Percentiles rank a stretch among this genome's conserved stretches.
phyloP scores from a whole-genome alignment of 1,140 invertebrate species.

The Heliconius himera region DNA sequence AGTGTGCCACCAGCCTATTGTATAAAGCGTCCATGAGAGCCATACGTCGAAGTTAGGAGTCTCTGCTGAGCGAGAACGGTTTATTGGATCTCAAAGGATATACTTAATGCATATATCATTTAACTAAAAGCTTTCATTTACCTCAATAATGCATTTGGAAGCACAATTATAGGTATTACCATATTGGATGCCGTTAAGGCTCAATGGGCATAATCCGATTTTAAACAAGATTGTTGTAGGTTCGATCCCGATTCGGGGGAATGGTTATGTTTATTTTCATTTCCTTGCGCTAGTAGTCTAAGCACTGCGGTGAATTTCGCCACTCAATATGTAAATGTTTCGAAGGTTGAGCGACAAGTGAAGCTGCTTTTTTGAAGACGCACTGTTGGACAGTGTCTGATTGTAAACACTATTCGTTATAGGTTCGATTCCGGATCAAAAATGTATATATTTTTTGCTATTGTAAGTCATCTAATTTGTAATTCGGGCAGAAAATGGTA shows the following conservation, averaged over 20 bases:
- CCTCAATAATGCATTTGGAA: constrained; percentile 8
- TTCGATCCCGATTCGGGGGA: not conserved
- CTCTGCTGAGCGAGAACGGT: not conserved
- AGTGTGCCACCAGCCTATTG: not conserved
- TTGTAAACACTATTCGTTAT: too few species aligned
- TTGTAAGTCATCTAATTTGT: too few species aligned
- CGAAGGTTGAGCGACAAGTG: too few species aligned
- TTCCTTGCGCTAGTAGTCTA: not conserved
- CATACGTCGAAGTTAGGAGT: constrained; percentile 16
- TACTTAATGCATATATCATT: constrained; percentile 14
- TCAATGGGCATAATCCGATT: too few species aligned
- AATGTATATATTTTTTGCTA: too few species aligned
- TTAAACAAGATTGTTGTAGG: not conserved
- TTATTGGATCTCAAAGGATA: constrained; percentile 21
- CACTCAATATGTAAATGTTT: not conserved
- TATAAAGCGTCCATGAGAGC: constrained; percentile 17
- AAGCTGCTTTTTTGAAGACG: too few species aligned
- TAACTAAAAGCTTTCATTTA: constrained; percentile 16
- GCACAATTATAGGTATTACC: not conserved
- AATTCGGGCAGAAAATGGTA: too few species aligned
- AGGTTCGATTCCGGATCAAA: too few species aligned
- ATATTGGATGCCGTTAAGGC: not conserved
- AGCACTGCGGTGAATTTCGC: not conserved
- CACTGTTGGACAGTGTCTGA: too few species aligned
- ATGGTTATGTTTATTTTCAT: not conserved